Evolutionary conservation across 1,140 invertebrate genomes (phyloP).

Genomic region (Zeugodacus cucurbitae): DNA sequence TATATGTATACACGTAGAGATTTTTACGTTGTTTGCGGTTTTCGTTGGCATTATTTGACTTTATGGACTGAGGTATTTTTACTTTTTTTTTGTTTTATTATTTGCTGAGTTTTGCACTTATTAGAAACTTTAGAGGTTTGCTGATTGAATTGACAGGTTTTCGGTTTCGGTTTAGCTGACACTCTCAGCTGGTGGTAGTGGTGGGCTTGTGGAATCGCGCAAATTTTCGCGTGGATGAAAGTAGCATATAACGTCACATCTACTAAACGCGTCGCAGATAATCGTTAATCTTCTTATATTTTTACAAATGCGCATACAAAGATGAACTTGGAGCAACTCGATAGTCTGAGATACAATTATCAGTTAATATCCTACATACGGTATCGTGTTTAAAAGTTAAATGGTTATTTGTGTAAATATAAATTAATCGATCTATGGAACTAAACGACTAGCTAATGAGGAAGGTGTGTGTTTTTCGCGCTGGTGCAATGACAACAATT

Average conservation of each 20-base stretch:
- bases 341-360: neutral
- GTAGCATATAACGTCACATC: neutral
- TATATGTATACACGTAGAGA: neutral
- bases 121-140: slow-evolving; percentile 5
- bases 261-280: neutral
- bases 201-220: neutral
- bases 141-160: slow-evolving; percentile 32
- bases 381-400: no score
- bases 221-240: neutral
- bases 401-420: neutral
- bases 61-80: neutral
- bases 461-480: neutral
- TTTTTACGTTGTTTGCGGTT: neutral
- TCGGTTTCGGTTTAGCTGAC: slow-evolving; percentile 27
- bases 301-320: neutral
- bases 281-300: neutral
- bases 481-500: neutral
- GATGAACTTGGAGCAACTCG: neutral
- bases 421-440: neutral
- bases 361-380: neutral
- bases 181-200: neutral
- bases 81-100: neutral
- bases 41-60: slow-evolving; percentile 25
- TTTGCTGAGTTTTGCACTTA: slow-evolving; percentile 10
- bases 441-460: neutral